Evolutionary conservation across 2,113 vertebrate species (phyloP).

Genomic region (Dendrocopos noguchii): DNA sequence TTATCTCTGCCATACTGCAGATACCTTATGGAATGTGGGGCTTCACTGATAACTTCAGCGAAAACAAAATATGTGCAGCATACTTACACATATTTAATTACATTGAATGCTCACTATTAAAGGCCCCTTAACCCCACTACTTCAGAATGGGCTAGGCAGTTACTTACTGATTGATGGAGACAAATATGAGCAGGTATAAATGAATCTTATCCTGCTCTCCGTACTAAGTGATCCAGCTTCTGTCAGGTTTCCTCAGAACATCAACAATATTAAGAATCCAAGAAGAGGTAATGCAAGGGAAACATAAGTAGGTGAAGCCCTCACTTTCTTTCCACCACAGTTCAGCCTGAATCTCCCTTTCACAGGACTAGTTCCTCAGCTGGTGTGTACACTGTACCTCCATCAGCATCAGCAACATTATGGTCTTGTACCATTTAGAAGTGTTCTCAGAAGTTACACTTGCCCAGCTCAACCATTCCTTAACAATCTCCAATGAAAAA

Average conservation of each 20-base stretch:
- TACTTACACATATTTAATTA: neutral
- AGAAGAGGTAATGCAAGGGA: neutral
- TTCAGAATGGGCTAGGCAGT: neutral
- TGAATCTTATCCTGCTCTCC: neutral
- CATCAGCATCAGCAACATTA: neutral
- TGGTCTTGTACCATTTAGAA: neutral
- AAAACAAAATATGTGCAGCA: constrained; percentile 1
- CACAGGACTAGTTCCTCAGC: neutral
- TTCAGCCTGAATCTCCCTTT: neutral
- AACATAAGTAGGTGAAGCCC: neutral
- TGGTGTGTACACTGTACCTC: neutral
- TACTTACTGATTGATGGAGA: neutral
- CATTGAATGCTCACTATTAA: neutral
- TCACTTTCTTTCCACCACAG: neutral
- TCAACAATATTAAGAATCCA: neutral
- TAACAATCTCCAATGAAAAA: neutral
- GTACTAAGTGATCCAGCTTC: neutral
- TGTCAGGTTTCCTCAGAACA: neutral
- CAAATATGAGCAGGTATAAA: neutral
- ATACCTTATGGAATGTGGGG: neutral
- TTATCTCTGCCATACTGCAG: neutral
- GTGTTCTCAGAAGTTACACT: neutral
- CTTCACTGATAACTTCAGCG: neutral
- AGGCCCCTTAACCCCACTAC: neutral
- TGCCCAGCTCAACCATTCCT: neutral